Base-by-base conservation (phyloP, 2,888 invertebrate genomes). In the Philonicus albiceps region DNA sequence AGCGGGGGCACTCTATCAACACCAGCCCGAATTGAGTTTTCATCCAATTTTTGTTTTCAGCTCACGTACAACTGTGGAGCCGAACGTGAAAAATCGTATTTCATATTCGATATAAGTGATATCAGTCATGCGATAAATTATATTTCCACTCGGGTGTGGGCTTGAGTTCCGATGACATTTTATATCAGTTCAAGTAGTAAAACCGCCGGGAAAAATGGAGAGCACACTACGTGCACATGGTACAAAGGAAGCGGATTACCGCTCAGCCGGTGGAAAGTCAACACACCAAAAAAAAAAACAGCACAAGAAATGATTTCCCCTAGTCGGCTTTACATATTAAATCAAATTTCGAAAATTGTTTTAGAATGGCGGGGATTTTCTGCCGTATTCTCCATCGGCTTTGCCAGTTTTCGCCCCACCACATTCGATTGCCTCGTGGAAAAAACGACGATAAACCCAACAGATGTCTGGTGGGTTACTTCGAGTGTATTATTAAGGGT, bases 71-170 rank as follows among this genome's bases (percentile, higher is more conserved):
- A 73, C 49, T 85, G 87, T 85, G 87, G 87, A 87, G 84, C 80
- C 87, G 87, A 85, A 87, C 87, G 87, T 87, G 87, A 87, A 87
- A 87, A 87, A 87, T 87, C 86, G 86, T 86, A 87, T 87, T 87
- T 87, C 87, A 87, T 86, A 87, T 87, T 83, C 87, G 87, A 87
- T 86, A 86, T 86, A 87, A 87, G 87, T 87, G 87, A 87, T 87
- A 87, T 87, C 87, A 87, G 85, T 85, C 87, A 87, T 75, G 87
- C 87, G 87, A 87, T 87, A 87, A 87, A 87, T 87, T 87, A 87
- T 87, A 87, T 87, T 87, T 87, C 74, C 87, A 86, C 49, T 81
- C 64, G 73, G 87, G 53, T 87, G 86, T 86, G 86, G 86, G 74
- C 81, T 87, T 87, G 81, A 81, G 81, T 81, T 81, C 55, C 81